Evolutionary conservation across 35 echinoderm and acorn worm species (phyloP).

Genomic region (Ophioderma brevispina): DNA sequence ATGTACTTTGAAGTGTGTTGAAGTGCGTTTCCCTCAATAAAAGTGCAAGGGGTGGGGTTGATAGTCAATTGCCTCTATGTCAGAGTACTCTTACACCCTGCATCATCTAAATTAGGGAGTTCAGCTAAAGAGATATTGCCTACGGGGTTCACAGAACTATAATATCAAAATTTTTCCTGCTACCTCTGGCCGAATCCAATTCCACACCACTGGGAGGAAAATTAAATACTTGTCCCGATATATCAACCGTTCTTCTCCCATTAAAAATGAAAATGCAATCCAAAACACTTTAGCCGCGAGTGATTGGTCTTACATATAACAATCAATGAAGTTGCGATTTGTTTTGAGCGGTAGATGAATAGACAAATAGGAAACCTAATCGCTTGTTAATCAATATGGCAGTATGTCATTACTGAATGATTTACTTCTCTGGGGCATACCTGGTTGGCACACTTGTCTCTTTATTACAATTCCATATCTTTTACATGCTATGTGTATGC

Average conservation of each 20-base stretch:
- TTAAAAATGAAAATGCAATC: background rate
- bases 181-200: background rate
- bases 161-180: background rate
- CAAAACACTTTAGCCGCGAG: background rate
- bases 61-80: background rate
- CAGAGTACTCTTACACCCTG: background rate
- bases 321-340: no score
- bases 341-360: no score
- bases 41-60: slow-evolving; percentile 2
- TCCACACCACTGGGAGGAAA: background rate
- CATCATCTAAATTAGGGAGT: background rate
- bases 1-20: background rate
- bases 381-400: no score
- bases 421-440: no score
- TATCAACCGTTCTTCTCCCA: background rate
- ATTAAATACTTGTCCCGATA: background rate
- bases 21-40: slow-evolving; percentile 4
- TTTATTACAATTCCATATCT: no score
- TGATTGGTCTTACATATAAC: background rate
- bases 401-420: no score
- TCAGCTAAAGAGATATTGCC: background rate
- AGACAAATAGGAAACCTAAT: no score
- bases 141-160: background rate
- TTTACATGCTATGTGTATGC: no score
- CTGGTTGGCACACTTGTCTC: no score